Base-by-base conservation (phyloP, 2,113 vertebrate species). In the Clarias macrocephalus region DNA sequence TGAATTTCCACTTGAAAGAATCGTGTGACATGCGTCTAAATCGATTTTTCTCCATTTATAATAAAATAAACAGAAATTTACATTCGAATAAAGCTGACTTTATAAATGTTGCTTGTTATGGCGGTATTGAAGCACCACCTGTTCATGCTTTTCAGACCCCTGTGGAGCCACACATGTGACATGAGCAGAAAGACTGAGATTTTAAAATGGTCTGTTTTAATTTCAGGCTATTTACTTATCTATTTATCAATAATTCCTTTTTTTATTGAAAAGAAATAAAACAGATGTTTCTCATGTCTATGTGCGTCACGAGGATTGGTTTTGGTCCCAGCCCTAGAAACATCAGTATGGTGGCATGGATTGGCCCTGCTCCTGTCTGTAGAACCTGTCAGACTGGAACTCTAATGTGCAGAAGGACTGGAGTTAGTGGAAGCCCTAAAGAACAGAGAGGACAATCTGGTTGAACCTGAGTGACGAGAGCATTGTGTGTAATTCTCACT, bases 391-490 rank as follows among this genome's bases (percentile, higher is more conserved):
- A 30, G 54, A 37, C 70, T 21, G 52, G 28, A 73, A n/a, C 3
- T 33, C 7, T 21, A 15, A 7, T 52, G 54, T 82, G 63, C 28
- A 60, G 54, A 54, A 52, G 25, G 21, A 63, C 57, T 42, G 57
- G 37, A 72, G 68, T 70, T 7, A 79, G 1, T 23, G 25, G 72
- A 79, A 65, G 37, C 52, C 37, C 42, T 5, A 42, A 33, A 23
- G 42, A 79, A 80, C 7, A 77, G 8, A n/a, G 21, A 62, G 9
- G 65, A 42, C 72, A 60, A 60, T 52, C 54, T 48, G 82, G 66
- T 21, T 60, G 13, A 76, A 87, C 76, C 59, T 42, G 85, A 87
- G 23, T 76, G 56, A 81, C 66, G 65, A 62, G 60, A 65, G 59
- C 80, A 21, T 28, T 18, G 48, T 13, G 28, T 57, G 18, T 0